phyloP scores from a whole-genome alignment of 2,113 vertebrate species.

The Mesoclemmys tuberculata region DNA sequence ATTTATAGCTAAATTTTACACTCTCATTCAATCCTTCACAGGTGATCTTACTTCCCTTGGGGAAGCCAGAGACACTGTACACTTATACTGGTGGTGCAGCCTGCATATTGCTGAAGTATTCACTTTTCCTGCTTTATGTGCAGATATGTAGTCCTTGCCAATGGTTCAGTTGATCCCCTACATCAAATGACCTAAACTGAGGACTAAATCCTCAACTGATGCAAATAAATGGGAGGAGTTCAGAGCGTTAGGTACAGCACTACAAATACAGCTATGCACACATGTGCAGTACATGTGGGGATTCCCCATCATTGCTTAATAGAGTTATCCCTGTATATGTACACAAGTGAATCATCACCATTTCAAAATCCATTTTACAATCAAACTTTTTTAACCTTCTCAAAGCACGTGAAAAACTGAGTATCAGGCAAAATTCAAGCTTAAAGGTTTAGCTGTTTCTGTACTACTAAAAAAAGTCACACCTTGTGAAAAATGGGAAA shows the following conservation, averaged over 20 bases:
- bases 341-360: too few relatives aligned
- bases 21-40: background rate
- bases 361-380: too few relatives aligned
- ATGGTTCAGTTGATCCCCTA: background rate
- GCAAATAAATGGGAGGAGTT: background rate
- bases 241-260: background rate
- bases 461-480: too few relatives aligned
- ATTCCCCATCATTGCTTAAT: background rate
- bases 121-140: background rate
- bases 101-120: background rate
- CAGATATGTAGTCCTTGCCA: background rate
- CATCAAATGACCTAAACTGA: background rate
- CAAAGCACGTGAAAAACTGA: too few relatives aligned
- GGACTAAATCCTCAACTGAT: background rate
- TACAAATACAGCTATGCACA: background rate
- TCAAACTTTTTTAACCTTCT: too few relatives aligned
- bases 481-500: too few relatives aligned
- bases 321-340: too few relatives aligned
- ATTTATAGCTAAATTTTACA: background rate
- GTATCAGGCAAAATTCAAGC: too few relatives aligned
- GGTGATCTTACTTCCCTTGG: background rate
- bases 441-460: too few relatives aligned
- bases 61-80: background rate
- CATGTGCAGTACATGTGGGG: background rate
- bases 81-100: background rate